Conservation (phyloP, 2,113 vertebrate genomes). For the Forbesichthys agassizii region DNA sequence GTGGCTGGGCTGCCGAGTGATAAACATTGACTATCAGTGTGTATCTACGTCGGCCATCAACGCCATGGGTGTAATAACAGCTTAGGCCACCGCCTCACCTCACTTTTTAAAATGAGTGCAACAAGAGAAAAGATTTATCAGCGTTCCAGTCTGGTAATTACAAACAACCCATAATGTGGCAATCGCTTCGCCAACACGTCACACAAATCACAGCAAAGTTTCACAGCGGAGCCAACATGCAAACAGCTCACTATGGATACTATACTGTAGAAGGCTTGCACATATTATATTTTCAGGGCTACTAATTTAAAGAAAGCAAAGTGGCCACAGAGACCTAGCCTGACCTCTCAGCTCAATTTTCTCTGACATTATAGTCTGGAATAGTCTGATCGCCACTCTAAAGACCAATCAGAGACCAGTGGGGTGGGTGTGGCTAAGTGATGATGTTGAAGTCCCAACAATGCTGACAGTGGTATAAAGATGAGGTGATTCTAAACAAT, state of each 20-base stretch:
- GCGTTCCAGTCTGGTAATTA: conserved; percentile 49
- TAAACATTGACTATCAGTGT: conserved; percentile 65
- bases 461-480: too few species aligned
- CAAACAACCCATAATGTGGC: conserved; percentile 51
- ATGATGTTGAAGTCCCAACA: too few species aligned
- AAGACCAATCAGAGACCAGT: too few species aligned
- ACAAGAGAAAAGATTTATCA: conserved; percentile 45
- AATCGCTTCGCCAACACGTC: conserved; percentile 53
- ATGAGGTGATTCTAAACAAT: too few species aligned
- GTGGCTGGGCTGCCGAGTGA: conserved; percentile 53
- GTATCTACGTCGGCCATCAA: conserved; percentile 63
- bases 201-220: conserved; percentile 47
- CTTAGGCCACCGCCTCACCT: conserved; percentile 54
- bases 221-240: conserved; percentile 32
- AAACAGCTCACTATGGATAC: conserved; percentile 4
- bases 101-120: conserved; percentile 50
- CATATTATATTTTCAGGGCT: conserved; percentile 29
- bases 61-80: conserved; percentile 57
- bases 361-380: too few species aligned
- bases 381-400: too few species aligned
- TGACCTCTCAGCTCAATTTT: too few species aligned
- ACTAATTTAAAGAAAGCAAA: conserved; percentile 21
- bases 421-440: too few species aligned
- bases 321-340: conserved; percentile 9
- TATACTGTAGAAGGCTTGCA: conserved; percentile 15